Evolutionary conservation across 2,888 invertebrate species (phyloP).

Genomic region (Nomada fucata): DNA sequence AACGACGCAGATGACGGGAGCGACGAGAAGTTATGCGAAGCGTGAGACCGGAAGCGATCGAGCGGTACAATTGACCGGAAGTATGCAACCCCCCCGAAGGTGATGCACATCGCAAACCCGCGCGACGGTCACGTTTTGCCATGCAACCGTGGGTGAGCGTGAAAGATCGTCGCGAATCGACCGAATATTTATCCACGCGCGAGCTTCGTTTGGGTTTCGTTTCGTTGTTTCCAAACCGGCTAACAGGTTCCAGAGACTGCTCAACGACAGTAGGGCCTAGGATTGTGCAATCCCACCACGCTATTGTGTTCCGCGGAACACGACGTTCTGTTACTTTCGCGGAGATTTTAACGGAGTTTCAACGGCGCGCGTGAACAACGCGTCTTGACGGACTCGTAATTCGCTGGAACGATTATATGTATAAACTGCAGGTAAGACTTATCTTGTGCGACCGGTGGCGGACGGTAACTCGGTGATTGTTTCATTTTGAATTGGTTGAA

Average conservation of each 20-base stretch:
- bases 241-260: slow-evolving; percentile 67
- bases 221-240: slow-evolving; percentile 40
- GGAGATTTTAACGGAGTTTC: slow-evolving; percentile 40
- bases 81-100: slow-evolving; percentile 63
- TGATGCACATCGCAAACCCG: slow-evolving; percentile 38
- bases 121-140: slow-evolving; percentile 39
- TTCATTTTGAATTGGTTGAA: no score
- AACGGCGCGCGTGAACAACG: slow-evolving; percentile 23
- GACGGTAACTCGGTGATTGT: no score
- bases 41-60: slow-evolving; percentile 74
- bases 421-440: background rate
- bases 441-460: background rate
- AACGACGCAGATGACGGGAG: slow-evolving; percentile 47
- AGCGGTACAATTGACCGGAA: slow-evolving; percentile 73
- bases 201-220: slow-evolving; percentile 44
- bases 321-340: slow-evolving; percentile 59
- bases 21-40: slow-evolving; percentile 69
- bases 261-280: slow-evolving; percentile 63
- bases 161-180: no score
- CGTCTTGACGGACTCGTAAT: background rate
- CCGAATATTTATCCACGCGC: slow-evolving; percentile 5
- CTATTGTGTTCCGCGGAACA: slow-evolving; percentile 58
- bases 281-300: slow-evolving; percentile 59
- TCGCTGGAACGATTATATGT: background rate
- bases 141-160: background rate